Evolutionary conservation across 2,888 invertebrate species (phyloP), one percentile per base, ranked within the genome.

Genomic region (Cremastinae sp.): DNA sequence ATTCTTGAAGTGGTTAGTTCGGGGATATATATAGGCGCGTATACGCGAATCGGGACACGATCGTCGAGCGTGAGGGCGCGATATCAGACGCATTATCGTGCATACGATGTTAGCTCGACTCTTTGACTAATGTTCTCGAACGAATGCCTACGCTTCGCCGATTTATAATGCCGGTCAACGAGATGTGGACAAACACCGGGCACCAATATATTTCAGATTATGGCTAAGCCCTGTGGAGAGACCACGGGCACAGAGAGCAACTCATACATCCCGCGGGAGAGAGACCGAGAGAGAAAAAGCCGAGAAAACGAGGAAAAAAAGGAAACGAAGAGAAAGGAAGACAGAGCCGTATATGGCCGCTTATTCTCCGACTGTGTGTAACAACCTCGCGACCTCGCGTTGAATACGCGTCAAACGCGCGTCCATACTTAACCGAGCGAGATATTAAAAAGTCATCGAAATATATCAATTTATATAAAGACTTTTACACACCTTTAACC

Each of bases 171-270:
- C 85, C 86, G 87, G 87, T 86, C 88, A 88, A 88, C 88, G 86
- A 87, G 88, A 88, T 88, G 89, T 87, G 88, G 88, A 88, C 88
- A 88, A 89, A 89, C 88, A 88, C 85, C 85, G 85, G 83, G 86
- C 85, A 87, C 89, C 88, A 86, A 89, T 89, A 89, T 89, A 89
- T 89, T 89, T 89, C 88, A 89, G 89, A 89, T 89, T 89, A 89
- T 88, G 76, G 79, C 79, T 82, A 81, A 81, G 80, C 81, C 80
- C 68, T 74, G 66, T 51, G 77, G 68, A 69, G 74, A 51, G 73
- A 74, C 65, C 47, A 61, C 61, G 54, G 47, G 65, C 65, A 59
- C 36, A 65, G 34, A 41, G 70, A 70, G 45, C 34, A 49, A 54
- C 62, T 62, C 54, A 49, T 49, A 68, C 38, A 54, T 53, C 10